Conservation (phyloP, 2,797 vertebrate species). For the Parotocinclus haroldoi region DNA sequence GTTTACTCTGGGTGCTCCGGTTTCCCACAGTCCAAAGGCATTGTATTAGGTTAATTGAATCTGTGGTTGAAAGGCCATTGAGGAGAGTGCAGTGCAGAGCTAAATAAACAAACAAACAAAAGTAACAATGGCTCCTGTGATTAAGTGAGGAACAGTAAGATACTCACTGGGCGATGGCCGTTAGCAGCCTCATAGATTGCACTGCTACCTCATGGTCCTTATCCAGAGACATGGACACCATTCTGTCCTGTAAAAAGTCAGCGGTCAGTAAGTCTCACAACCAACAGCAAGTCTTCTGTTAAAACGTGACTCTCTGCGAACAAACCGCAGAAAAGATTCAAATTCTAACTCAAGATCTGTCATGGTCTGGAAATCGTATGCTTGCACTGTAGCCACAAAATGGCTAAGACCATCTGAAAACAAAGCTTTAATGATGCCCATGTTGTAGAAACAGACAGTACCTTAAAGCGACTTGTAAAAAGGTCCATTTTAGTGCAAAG, state of each 20-base stretch:
- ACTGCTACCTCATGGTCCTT: constrained; percentile 89
- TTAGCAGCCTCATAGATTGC: constrained; percentile 86
- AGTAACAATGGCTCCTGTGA: constrained; percentile 3
- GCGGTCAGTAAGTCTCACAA: constrained; percentile 1
- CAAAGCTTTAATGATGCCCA: neutral
- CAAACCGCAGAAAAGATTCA: no score
- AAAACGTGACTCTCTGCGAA: no score
- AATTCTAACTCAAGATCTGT: no score
- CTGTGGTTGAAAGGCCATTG: no score
- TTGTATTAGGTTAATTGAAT: no score
- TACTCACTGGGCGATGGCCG: constrained; percentile 80
- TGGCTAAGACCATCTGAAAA: neutral
- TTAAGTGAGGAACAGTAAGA: constrained; percentile 38
- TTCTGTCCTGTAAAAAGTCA: constrained; percentile 76
- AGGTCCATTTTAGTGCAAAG: constrained; percentile 82
- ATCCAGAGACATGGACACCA: constrained; percentile 90
- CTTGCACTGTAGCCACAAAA: neutral
- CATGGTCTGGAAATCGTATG: no score
- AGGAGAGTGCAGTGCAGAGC: no score
- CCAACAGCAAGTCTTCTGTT: neutral
- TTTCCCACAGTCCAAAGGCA: no score
- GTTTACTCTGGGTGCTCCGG: no score
- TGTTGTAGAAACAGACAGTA: constrained; percentile 51
- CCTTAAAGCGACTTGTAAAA: constrained; percentile 89
- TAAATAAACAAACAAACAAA: no score